Evolutionary conservation across 2,113 vertebrate genomes (phyloP).

Genomic region (Vanacampus margaritifer): DNA sequence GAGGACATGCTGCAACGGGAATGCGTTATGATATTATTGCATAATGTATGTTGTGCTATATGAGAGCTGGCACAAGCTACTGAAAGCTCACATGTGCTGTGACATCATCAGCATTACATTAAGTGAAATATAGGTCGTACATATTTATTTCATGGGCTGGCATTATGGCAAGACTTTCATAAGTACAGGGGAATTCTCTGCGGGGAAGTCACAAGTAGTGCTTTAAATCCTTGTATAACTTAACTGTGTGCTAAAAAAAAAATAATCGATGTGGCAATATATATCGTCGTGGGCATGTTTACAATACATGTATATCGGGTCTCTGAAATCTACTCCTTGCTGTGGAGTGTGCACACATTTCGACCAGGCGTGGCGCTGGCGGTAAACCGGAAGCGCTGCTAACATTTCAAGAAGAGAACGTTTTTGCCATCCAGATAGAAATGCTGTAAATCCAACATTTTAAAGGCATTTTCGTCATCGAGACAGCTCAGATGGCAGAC

Average conservation of each 20-base stretch:
- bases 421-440: too few relatives aligned
- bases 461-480: too few relatives aligned
- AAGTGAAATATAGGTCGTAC: slow-evolving; percentile 18
- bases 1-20: too few relatives aligned
- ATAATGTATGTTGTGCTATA: neutral
- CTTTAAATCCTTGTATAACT: neutral
- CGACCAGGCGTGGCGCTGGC: too few relatives aligned
- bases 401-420: neutral
- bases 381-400: too few relatives aligned
- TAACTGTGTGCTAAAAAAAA: neutral
- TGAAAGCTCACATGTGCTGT: neutral
- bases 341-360: too few relatives aligned
- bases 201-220: neutral
- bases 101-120: slow-evolving; percentile 10
- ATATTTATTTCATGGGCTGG: slow-evolving; percentile 43
- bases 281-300: too few relatives aligned
- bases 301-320: too few relatives aligned
- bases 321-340: too few relatives aligned
- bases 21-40: neutral
- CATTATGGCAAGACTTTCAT: neutral
- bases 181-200: slow-evolving; percentile 6
- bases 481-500: too few relatives aligned
- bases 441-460: too few relatives aligned
- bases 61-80: neutral
- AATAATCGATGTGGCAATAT: too few relatives aligned